Percentiles rank a stretch among this genome's conserved stretches.
Conservation (phyloP, 2,888 invertebrate species). For the Keiferia lycopersicella region DNA sequence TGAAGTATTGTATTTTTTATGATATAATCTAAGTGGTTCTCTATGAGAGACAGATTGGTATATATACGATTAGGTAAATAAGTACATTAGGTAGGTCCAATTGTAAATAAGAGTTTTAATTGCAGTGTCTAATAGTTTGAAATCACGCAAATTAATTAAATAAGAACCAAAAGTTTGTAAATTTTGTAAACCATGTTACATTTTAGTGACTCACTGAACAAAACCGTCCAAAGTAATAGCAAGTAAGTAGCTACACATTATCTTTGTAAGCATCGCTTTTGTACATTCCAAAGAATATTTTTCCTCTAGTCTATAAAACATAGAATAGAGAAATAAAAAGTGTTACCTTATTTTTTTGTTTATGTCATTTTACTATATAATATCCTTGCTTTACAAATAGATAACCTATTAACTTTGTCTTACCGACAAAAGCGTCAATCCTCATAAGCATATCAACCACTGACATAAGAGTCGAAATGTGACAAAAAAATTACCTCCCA, state of each 20-base stretch:
- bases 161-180: conserved; percentile 1
- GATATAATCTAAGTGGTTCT: neutral
- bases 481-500: too few species aligned
- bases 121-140: neutral
- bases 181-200: neutral
- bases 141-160: neutral
- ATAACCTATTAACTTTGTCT: too few species aligned
- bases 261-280: neutral
- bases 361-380: too few species aligned
- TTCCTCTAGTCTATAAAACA: conserved; percentile 44
- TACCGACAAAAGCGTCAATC: too few species aligned
- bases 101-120: neutral
- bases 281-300: conserved; percentile 38
- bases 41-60: neutral
- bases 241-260: neutral
- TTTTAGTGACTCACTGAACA: neutral
- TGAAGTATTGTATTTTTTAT: too few species aligned
- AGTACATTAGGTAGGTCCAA: neutral
- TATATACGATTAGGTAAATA: too few species aligned
- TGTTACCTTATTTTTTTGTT: neutral
- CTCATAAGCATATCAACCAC: too few species aligned
- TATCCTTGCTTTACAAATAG: too few species aligned
- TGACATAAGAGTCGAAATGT: too few species aligned
- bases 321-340: conserved; percentile 31
- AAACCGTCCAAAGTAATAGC: neutral